Conservation (phyloP, 2,113 vertebrate genomes). For the Larimichthys crocea region DNA sequence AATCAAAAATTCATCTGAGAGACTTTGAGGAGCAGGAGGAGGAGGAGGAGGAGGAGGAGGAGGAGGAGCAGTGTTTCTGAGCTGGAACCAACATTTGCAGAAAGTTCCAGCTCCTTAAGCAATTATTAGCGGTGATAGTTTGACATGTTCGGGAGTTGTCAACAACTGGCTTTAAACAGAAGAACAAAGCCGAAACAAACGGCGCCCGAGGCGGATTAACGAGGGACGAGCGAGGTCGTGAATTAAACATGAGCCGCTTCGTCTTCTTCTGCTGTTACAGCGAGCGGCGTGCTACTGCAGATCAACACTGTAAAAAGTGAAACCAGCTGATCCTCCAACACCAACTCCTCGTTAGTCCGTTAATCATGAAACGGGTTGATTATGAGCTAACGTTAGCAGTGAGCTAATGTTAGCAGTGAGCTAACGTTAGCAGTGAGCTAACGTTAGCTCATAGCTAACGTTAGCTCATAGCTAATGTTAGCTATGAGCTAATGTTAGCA, state of each 20-base stretch:
- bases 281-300: slow-evolving; percentile 45
- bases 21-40: slow-evolving; percentile 80
- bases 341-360: background rate
- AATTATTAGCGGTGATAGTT: slow-evolving; percentile 93
- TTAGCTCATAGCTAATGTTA: too few species aligned
- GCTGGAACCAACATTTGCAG: slow-evolving; percentile 92
- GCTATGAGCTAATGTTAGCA: too few species aligned
- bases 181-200: slow-evolving; percentile 86
- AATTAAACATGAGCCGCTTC: slow-evolving; percentile 85
- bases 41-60: slow-evolving; percentile 59
- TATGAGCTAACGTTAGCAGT: too few species aligned
- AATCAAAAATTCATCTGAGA: slow-evolving; percentile 98
- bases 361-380: too few species aligned
- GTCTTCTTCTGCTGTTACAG: slow-evolving; percentile 38
- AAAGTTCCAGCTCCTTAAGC: slow-evolving; percentile 93
- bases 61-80: slow-evolving; percentile 80
- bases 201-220: slow-evolving; percentile 86
- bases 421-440: too few species aligned
- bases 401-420: too few species aligned
- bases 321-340: background rate
- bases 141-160: slow-evolving; percentile 89
- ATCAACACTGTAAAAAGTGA: slow-evolving; percentile 10
- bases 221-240: slow-evolving; percentile 71
- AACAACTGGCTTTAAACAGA: slow-evolving; percentile 88
- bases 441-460: too few species aligned